Conservation (phyloP, 2,797 vertebrate species). For the Cynopterus sphinx region DNA sequence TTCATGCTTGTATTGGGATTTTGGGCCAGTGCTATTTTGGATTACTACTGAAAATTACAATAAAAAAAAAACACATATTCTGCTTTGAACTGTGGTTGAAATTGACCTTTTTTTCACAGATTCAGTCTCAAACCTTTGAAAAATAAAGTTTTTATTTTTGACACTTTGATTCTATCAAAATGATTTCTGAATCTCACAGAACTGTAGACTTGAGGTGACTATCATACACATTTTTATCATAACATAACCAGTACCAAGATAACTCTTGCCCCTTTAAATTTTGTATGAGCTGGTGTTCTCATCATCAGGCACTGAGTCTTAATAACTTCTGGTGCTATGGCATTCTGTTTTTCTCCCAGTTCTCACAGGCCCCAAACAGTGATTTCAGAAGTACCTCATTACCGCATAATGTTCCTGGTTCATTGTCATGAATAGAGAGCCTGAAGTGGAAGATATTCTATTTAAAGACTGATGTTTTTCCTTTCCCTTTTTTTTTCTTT, state of each 20-base stretch:
- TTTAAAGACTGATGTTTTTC: constrained; percentile 37
- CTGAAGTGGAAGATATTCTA: background rate
- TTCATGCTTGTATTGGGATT: background rate
- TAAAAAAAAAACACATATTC: constrained; percentile 23
- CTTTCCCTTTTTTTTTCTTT: background rate
- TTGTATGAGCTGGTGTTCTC: background rate
- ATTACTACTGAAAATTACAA: background rate
- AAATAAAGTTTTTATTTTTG: constrained; percentile 28
- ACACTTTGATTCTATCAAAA: background rate
- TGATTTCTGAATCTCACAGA: constrained; percentile 25
- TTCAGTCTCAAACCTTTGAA: background rate
- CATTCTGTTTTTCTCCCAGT: background rate
- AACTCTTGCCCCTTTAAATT: background rate
- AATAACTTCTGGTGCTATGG: background rate
- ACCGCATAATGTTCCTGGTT: background rate
- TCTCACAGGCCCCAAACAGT: background rate
- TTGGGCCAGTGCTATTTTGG: background rate
- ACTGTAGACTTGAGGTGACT: background rate
- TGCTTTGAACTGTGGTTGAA: background rate
- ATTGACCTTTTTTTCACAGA: background rate
- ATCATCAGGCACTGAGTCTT: background rate
- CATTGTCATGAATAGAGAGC: constrained; percentile 25
- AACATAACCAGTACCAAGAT: background rate
- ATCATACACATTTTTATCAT: background rate
- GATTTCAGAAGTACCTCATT: constrained; percentile 36